phyloP scores from a whole-genome alignment of 2,113 vertebrate genomes.

The Tiliqua scincoides region DNA sequence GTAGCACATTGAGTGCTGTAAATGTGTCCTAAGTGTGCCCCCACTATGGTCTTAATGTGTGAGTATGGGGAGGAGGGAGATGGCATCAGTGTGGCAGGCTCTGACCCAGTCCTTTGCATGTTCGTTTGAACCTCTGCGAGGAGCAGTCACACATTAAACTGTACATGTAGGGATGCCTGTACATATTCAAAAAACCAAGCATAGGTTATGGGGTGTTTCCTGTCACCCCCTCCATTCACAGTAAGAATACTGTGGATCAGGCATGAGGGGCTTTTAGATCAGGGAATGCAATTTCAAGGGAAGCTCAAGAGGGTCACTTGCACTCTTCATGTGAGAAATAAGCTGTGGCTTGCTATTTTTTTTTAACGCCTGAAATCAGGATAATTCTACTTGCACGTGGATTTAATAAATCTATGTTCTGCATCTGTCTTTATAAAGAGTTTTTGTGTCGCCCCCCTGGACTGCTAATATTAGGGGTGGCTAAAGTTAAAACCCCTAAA shows the following conservation, averaged over 20 bases:
- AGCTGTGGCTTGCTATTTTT: not conserved
- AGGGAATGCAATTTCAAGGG: no score
- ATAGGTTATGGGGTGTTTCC: not conserved
- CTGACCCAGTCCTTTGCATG: not conserved
- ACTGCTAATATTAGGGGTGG: not conserved
- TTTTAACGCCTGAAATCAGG: conserved; percentile 17
- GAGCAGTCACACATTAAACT: not conserved
- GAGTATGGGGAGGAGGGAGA: not conserved
- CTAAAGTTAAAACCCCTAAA: no score
- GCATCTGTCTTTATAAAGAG: conserved; percentile 19
- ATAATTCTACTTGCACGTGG: conserved; percentile 39
- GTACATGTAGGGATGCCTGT: no score
- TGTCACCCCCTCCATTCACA: not conserved
- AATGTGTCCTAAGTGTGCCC: no score
- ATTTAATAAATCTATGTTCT: conserved; percentile 19
- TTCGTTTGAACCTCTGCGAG: not conserved
- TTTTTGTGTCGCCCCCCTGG: not conserved
- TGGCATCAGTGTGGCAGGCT: not conserved
- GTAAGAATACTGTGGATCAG: not conserved
- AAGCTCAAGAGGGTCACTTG: no score
- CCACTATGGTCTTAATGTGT: no score
- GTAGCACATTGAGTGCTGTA: no score
- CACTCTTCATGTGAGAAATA: not conserved
- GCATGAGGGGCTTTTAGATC: not conserved
- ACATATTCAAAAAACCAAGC: not conserved